Percentiles rank a stretch among this genome's conserved stretches.
Evolutionary conservation across 2,888 invertebrate species (phyloP).

Genomic region (Polymixis lichenea): DNA sequence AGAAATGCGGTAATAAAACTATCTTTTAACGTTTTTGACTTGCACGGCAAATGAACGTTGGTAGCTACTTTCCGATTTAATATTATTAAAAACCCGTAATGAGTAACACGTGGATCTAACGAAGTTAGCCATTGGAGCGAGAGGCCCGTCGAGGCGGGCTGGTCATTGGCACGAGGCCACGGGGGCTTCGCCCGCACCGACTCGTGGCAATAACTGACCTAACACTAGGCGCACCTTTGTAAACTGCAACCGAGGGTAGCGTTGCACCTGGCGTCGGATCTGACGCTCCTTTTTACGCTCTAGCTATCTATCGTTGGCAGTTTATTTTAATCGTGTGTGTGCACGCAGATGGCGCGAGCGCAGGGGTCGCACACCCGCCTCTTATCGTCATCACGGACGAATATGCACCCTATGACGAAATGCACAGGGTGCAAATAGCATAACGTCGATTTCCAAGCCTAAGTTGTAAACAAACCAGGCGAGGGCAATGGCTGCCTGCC

Average conservation of each 20-base stretch:
- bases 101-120: constrained; percentile 64
- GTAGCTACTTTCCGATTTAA: constrained; percentile 3
- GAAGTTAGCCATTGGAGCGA: constrained; percentile 62
- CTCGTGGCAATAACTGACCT: constrained; percentile 84
- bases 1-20: not conserved
- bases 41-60: not conserved
- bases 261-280: constrained; percentile 83
- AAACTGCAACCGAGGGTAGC: constrained; percentile 75
- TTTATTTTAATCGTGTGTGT: constrained; percentile 87
- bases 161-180: constrained; percentile 80
- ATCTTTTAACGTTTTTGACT: not conserved
- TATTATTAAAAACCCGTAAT: constrained; percentile 57
- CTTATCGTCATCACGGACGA: constrained; percentile 65
- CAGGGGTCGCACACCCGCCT: constrained; percentile 76
- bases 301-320: constrained; percentile 84
- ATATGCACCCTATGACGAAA: constrained; percentile 79
- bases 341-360: constrained; percentile 88
- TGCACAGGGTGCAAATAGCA: constrained; percentile 81
- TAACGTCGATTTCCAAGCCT: constrained; percentile 71
- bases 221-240: constrained; percentile 81
- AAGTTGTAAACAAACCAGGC: constrained; percentile 89
- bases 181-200: constrained; percentile 76
- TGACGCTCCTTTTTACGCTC: constrained; percentile 80
- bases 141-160: constrained; percentile 79
- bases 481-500: constrained; percentile 90